Conservation (phyloP, 2,113 vertebrate genomes). For the Gavia stellata region DNA sequence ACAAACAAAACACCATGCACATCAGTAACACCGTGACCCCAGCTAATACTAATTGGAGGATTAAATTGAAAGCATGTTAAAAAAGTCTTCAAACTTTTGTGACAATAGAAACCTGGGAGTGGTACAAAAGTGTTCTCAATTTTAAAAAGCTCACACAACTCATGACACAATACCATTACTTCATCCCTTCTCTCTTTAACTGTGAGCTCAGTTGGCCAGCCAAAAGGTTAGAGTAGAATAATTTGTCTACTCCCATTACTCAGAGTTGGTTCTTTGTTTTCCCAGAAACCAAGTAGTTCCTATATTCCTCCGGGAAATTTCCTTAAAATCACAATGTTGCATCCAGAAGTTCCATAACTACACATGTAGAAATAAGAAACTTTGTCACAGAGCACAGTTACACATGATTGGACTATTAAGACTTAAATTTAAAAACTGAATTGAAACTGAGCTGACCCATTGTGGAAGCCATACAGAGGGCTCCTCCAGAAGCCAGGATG, state of each 20-base stretch:
- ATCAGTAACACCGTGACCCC: not conserved
- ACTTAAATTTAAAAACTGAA: not conserved
- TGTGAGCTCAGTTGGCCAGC: not conserved
- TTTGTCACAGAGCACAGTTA: not conserved
- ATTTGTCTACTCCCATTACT: not conserved
- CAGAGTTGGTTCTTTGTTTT: not conserved
- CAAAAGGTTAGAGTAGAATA: not conserved
- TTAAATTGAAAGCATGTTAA: not conserved
- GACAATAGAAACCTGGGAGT: not conserved
- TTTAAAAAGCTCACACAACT: not conserved
- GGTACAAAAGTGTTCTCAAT: not conserved
- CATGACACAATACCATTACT: not conserved
- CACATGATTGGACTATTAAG: not conserved
- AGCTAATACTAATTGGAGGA: not conserved
- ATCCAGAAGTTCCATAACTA: not conserved
- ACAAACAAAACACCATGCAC: not conserved
- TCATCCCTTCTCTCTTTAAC: not conserved
- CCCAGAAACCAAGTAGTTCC: not conserved
- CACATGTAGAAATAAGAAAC: not conserved
- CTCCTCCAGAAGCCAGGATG: not conserved
- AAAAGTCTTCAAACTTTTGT: not conserved
- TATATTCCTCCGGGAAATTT: not conserved
- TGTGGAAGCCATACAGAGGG: not conserved
- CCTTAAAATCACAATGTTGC: not conserved
- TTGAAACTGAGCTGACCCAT: not conserved